Evolutionary conservation across 2,113 vertebrate species (phyloP).

Genomic region (Heterotilapia buettikoferi): DNA sequence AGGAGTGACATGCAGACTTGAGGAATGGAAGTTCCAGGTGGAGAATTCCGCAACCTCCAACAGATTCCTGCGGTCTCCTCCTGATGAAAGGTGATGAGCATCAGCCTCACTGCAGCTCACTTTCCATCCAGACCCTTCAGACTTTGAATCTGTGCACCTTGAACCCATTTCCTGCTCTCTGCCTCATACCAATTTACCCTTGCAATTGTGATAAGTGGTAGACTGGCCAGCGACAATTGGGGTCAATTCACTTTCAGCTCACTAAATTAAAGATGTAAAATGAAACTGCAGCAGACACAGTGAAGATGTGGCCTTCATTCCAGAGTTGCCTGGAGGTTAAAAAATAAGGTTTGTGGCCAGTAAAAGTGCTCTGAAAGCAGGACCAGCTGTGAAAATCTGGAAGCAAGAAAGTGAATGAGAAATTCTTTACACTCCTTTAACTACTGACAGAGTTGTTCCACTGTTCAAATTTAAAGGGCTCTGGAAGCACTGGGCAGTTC

Average conservation of each 20-base stretch:
- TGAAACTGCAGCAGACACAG: slow-evolving; percentile 20
- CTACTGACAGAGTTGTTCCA: background rate
- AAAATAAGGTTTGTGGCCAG: background rate
- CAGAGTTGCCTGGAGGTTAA: slow-evolving; percentile 11
- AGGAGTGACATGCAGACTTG: background rate
- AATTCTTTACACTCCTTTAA: background rate
- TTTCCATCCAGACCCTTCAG: slow-evolving; percentile 13
- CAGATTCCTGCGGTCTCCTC: slow-evolving; percentile 4
- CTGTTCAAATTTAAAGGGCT: background rate
- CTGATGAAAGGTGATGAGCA: slow-evolving; percentile 29
- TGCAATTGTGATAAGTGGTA: slow-evolving; percentile 15
- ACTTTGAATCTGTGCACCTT: slow-evolving; percentile 11
- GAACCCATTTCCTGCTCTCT: slow-evolving; percentile 40
- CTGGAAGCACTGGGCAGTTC: background rate
- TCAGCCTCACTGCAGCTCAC: background rate
- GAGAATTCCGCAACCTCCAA: slow-evolving; percentile 12
- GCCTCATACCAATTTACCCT: slow-evolving; percentile 33
- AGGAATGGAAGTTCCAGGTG: slow-evolving; percentile 29
- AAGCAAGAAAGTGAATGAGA: background rate
- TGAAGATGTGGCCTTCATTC: slow-evolving; percentile 17
- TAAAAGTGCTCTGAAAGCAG: slow-evolving; percentile 3
- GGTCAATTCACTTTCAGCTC: slow-evolving; percentile 39
- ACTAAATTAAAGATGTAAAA: slow-evolving; percentile 50
- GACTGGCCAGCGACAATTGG: slow-evolving; percentile 17
- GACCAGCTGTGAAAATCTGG: slow-evolving; percentile 16